phyloP scores from a whole-genome alignment of 2,797 vertebrate genomes.

The Scolopax bukidnonensis region DNA sequence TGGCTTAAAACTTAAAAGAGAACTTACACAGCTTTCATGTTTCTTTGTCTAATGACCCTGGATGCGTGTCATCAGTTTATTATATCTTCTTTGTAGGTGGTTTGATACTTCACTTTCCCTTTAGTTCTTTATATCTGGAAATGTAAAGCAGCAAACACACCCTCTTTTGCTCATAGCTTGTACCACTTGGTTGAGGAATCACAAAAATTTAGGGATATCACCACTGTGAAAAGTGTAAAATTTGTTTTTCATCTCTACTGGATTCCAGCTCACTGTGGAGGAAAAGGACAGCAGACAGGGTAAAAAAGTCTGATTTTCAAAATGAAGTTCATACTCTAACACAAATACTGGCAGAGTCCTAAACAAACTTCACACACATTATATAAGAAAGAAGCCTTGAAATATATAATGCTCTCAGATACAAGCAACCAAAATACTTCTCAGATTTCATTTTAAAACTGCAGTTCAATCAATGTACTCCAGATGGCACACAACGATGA shows the following conservation, averaged over 20 bases:
- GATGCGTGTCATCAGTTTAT: not conserved
- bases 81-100: not conserved
- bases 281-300: not conserved
- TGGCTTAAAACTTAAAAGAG: not conserved
- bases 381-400: not conserved
- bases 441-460: conserved; percentile 68
- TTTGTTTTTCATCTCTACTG: not conserved
- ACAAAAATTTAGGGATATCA: not conserved
- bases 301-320: not conserved
- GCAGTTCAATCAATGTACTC: conserved; percentile 77
- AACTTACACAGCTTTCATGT: not conserved
- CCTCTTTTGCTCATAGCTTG: not conserved
- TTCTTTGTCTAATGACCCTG: not conserved
- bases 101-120: not conserved
- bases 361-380: not conserved
- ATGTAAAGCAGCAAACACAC: not conserved
- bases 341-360: not conserved
- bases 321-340: not conserved
- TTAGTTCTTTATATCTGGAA: not conserved
- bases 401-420: not conserved
- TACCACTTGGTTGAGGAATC: not conserved
- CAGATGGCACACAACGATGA: conserved; percentile 82
- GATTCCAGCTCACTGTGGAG: not conserved
- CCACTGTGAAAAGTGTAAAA: not conserved
- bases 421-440: conserved; percentile 50